These are phyloP conservation scores for Cassiopea xamachana DNA, from an alignment of 30 jellyfish, hydroid and myxozoan genomes.

Conservation along the genomic window DNA sequence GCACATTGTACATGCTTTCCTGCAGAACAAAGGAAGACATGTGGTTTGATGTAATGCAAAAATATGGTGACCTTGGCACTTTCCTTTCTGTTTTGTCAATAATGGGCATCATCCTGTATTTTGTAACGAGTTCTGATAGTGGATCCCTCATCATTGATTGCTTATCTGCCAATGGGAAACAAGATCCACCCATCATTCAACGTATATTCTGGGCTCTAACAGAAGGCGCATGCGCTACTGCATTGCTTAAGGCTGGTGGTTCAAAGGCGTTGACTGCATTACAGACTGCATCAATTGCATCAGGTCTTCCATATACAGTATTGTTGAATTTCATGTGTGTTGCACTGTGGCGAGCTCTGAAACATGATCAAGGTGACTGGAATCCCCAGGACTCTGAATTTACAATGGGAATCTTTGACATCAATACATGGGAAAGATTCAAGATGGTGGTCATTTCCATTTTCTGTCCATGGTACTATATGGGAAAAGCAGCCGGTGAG, in stretches of 20 bases:
- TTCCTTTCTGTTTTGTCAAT: not conserved
- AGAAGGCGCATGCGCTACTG: slow-evolving; percentile 48
- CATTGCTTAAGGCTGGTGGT: slow-evolving; percentile 75
- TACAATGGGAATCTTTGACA: slow-evolving; percentile 46
- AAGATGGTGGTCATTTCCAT: slow-evolving; percentile 30
- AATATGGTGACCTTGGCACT: slow-evolving; percentile 75
- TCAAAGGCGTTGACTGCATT: slow-evolving; percentile 47
- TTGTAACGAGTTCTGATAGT: not conserved
- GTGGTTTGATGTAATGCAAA: slow-evolving; percentile 91
- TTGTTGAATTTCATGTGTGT: slow-evolving; percentile 80
- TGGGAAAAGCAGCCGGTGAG: slow-evolving; percentile 60
- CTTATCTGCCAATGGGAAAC: not conserved
- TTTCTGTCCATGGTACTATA: slow-evolving; percentile 62
- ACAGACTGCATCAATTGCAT: slow-evolving; percentile 72
- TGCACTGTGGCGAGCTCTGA: slow-evolving; percentile 83
- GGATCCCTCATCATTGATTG: not conserved
- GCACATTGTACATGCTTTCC: too few relatives aligned
- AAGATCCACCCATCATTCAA: not conserved
- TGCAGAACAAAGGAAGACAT: slow-evolving; percentile 30
- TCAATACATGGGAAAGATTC: slow-evolving; percentile 4
- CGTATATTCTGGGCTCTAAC: not conserved
- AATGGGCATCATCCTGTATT: not conserved
- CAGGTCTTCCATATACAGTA: slow-evolving; percentile 77
- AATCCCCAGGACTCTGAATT: slow-evolving; percentile 45
- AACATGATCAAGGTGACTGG: slow-evolving; percentile 71